phyloP scores from a whole-genome alignment of 2,797 vertebrate genomes.

The Hylomyscus alleni region DNA sequence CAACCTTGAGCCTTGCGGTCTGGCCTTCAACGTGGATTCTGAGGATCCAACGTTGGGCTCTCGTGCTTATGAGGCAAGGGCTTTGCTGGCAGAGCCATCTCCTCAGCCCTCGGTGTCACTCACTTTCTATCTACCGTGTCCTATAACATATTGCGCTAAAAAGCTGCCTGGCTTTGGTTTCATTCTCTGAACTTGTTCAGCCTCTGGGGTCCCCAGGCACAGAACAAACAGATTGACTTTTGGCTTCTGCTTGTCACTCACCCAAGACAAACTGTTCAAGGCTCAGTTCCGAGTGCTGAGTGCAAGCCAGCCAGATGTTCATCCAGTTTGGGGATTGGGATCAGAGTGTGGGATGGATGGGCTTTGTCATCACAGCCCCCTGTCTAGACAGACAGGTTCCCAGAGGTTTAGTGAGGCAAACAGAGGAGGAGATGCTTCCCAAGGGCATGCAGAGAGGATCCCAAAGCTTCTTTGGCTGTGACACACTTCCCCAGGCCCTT shows the following conservation, averaged over 20 bases:
- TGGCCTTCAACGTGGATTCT: neutral
- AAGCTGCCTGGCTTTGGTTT: neutral
- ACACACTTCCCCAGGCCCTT: accelerated
- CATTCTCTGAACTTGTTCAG: neutral
- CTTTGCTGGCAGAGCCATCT: neutral
- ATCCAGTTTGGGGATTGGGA: neutral
- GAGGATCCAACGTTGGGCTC: neutral
- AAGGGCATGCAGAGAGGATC: neutral
- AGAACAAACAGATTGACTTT: neutral
- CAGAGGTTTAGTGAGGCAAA: neutral
- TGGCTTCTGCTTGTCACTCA: neutral
- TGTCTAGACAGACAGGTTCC: conserved; percentile 36
- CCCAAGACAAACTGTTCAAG: neutral
- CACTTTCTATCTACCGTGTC: too few relatives aligned
- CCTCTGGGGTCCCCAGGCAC: accelerated
- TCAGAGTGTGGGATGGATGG: neutral
- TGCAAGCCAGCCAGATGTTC: neutral
- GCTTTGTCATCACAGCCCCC: accelerated
- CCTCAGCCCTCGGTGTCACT: neutral
- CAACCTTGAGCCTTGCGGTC: neutral
- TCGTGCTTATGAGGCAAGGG: neutral
- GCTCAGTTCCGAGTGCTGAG: neutral
- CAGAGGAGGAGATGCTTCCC: neutral
- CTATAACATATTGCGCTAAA: neutral
- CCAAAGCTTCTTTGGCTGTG: neutral